Percentiles rank a stretch among this genome's conserved stretches.
These are phyloP conservation scores for Chinchilla lanigera DNA, from an alignment of 2,113 vertebrate genomes.

Conservation along the genomic window DNA sequence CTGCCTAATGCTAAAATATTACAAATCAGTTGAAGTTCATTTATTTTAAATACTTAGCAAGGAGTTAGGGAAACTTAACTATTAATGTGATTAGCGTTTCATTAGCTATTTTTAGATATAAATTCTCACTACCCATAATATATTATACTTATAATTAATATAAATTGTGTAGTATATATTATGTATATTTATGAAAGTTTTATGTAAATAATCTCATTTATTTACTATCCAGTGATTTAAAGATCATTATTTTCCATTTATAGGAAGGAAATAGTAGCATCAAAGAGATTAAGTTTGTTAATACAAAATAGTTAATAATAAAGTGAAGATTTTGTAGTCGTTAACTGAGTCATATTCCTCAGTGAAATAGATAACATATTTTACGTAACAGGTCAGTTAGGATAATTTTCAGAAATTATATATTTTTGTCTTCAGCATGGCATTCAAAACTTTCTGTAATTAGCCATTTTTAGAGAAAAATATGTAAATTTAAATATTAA, in stretches of 20 bases:
- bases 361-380: neutral
- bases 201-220: constrained; percentile 19
- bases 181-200: constrained; percentile 21
- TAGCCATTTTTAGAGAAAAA: neutral
- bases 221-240: neutral
- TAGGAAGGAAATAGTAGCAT: neutral
- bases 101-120: neutral
- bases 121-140: neutral
- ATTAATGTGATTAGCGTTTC: neutral
- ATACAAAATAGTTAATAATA: neutral
- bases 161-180: constrained; percentile 4
- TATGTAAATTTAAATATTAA: constrained; percentile 24
- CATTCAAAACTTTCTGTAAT: neutral
- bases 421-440: neutral
- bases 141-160: neutral
- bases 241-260: neutral
- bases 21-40: neutral
- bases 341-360: neutral
- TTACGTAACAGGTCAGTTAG: neutral
- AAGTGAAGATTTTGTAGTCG: constrained; percentile 1
- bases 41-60: constrained; percentile 38
- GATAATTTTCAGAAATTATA: constrained; percentile 11
- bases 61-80: neutral
- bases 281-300: neutral
- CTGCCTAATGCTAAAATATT: neutral